A percentile compares a stretch with the other conserved stretches of the same genome.
These are phyloP conservation scores for Sorex araneus DNA, from an alignment of 2,113 vertebrate species.

Conservation along the genomic window DNA sequence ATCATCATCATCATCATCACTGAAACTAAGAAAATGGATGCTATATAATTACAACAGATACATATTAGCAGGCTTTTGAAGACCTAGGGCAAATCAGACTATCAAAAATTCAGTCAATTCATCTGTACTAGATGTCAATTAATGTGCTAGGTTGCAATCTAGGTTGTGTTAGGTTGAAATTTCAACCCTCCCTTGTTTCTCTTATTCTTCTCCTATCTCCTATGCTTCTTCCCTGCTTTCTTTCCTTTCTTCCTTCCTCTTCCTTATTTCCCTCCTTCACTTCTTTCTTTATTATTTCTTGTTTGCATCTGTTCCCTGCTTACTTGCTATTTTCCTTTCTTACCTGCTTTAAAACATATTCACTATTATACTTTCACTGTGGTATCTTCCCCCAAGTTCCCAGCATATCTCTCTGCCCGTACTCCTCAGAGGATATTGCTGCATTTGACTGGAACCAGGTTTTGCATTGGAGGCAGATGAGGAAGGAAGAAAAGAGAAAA, in stretches of 20 bases:
- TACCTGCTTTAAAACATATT: constrained; percentile 2
- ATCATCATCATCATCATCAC: constrained; percentile 13
- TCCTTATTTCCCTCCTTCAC: background rate
- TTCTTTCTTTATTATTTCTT: background rate
- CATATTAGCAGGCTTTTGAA: background rate
- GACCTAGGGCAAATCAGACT: background rate
- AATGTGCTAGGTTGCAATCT: background rate
- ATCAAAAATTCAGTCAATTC: constrained; percentile 4
- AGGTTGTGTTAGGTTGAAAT: no score
- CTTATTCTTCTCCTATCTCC: accelerated
- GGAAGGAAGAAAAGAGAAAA: background rate
- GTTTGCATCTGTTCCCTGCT: no score
- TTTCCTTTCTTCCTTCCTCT: background rate
- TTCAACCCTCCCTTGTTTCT: background rate
- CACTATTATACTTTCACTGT: background rate
- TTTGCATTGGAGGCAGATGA: background rate
- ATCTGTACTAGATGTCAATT: background rate
- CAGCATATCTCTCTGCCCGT: background rate
- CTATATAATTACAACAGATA: background rate
- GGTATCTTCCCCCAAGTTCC: background rate
- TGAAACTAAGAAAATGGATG: constrained; percentile 31
- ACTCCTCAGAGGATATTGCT: background rate
- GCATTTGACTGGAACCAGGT: background rate
- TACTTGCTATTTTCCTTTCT: background rate
- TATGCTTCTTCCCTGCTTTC: no score